A percentile compares a stretch with the other conserved stretches of the same genome.
These are phyloP conservation scores for Gnathonemus echidnorhynchus DNA, from an alignment of 2,113 vertebrate species.

Conservation along the genomic window DNA sequence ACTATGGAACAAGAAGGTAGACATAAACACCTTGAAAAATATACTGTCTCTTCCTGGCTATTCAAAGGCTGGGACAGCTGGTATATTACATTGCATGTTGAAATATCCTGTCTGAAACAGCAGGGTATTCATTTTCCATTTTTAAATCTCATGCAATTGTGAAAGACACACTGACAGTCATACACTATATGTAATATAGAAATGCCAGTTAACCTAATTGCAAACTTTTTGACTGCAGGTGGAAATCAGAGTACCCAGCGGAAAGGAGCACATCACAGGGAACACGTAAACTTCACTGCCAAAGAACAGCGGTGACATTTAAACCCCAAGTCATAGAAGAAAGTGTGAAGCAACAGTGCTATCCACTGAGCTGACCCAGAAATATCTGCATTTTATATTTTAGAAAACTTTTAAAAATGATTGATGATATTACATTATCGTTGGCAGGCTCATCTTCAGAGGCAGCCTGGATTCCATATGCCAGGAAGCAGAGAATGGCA, in stretches of 20 bases:
- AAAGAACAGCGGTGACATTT: not conserved
- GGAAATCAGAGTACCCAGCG: not conserved
- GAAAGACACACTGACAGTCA: not conserved
- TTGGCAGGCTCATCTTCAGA: slow-evolving; percentile 74
- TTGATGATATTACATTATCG: slow-evolving; percentile 68
- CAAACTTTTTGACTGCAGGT: not conserved
- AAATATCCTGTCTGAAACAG: not conserved
- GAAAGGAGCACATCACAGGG: not conserved
- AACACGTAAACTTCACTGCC: not conserved
- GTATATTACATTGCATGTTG: not conserved
- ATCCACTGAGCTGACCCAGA: not conserved
- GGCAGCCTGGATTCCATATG: slow-evolving; percentile 73
- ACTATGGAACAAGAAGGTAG: slow-evolving; percentile 48
- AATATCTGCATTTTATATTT: not conserved
- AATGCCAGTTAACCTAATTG: not conserved
- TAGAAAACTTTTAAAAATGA: not conserved
- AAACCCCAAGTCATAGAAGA: not conserved
- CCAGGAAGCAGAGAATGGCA: slow-evolving; percentile 87
- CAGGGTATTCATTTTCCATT: not conserved
- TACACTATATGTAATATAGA: not conserved
- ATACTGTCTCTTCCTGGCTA: not conserved
- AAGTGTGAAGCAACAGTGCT: not conserved
- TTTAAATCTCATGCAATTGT: not conserved
- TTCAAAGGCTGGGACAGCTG: not conserved
- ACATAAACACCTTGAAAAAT: not conserved